A percentile compares a stretch with the other conserved stretches of the same genome.
phyloP scores from a whole-genome alignment of 2,113 vertebrate genomes.

The Crypturellus undulatus region DNA sequence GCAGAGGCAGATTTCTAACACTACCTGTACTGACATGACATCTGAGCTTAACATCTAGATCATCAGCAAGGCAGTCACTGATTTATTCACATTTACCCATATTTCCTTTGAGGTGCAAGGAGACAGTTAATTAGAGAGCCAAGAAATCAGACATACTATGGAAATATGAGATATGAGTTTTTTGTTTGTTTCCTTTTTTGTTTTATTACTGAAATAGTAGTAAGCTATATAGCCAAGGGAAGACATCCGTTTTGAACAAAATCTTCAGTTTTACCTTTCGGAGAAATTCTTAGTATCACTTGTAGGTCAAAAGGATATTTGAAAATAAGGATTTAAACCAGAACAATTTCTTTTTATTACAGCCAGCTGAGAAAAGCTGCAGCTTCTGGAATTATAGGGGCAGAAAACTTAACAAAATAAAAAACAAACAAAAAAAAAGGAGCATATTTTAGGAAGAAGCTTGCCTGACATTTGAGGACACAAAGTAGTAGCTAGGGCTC shows the following conservation, averaged over 20 bases:
- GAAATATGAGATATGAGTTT: not conserved
- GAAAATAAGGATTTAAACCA: not conserved
- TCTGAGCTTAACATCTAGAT: not conserved
- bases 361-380: not conserved
- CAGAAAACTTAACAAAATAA: not conserved
- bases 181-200: not conserved
- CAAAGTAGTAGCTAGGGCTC: not conserved
- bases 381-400: not conserved
- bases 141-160: not conserved
- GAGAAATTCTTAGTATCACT: not conserved
- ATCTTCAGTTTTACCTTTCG: not conserved
- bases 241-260: not conserved
- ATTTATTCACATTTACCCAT: not conserved
- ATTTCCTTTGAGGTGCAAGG: not conserved
- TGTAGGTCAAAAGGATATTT: not conserved
- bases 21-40: not conserved
- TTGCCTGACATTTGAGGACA: not conserved
- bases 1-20: not conserved
- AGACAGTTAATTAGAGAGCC: not conserved
- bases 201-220: not conserved
- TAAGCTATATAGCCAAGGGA: not conserved
- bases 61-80: not conserved
- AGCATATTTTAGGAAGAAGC: not conserved
- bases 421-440: not conserved
- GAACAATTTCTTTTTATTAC: accelerated